These are phyloP conservation scores for Platalea minor DNA, from an alignment of 2,797 vertebrate species.

Conservation along the genomic window DNA sequence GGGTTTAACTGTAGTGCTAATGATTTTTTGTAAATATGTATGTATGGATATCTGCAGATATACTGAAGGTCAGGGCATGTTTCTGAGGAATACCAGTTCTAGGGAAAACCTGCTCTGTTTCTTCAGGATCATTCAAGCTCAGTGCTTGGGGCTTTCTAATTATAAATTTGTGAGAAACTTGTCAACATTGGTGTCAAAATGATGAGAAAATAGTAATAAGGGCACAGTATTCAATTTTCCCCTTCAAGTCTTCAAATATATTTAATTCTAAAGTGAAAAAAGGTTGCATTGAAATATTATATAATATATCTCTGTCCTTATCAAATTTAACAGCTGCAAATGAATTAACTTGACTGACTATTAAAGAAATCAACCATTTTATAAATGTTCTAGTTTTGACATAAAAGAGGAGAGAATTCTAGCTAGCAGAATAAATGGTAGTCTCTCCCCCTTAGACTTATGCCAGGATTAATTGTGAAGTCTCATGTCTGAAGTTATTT, in stretches of 20 bases:
- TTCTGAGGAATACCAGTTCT: background rate
- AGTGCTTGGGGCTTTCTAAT: background rate
- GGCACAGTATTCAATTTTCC: background rate
- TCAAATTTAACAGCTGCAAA: background rate
- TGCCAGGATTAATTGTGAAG: background rate
- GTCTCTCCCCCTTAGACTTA: rapidly evolving
- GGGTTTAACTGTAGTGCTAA: background rate
- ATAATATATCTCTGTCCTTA: background rate
- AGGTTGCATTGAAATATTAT: background rate
- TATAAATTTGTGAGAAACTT: background rate
- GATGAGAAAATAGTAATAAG: background rate
- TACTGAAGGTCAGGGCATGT: background rate
- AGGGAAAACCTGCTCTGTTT: background rate
- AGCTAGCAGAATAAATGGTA: background rate
- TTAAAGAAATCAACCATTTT: background rate
- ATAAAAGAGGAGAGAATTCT: background rate
- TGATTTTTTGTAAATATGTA: background rate
- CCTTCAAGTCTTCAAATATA: background rate
- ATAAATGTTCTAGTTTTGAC: background rate
- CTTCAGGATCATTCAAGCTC: background rate
- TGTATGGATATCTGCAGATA: background rate
- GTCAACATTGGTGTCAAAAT: background rate
- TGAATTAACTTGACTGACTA: background rate
- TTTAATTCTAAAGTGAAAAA: background rate
- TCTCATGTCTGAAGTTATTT: background rate